Conservation (phyloP, 2,888 invertebrate species). For the Baccha elongata region DNA sequence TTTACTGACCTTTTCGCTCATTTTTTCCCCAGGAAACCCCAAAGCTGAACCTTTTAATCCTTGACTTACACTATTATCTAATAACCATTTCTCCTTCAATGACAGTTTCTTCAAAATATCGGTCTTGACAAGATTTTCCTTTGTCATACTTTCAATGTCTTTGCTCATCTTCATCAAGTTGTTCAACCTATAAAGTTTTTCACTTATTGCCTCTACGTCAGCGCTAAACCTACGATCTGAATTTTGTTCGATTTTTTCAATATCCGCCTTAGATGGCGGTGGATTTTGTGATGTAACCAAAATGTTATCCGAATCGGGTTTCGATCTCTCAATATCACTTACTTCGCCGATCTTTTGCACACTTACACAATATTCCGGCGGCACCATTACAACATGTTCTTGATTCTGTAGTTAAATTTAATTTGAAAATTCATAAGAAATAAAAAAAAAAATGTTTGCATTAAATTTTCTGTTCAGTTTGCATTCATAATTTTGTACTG, state of each 20-base stretch:
- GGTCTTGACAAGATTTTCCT: slow-evolving; percentile 81
- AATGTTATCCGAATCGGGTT: slow-evolving; percentile 35
- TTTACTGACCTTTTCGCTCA: background rate
- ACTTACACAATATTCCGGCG: slow-evolving; percentile 40
- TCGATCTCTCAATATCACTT: slow-evolving; percentile 53
- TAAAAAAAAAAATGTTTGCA: slow-evolving; percentile 75
- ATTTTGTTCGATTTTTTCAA: slow-evolving; percentile 80
- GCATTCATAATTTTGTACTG: background rate
- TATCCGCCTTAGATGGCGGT: slow-evolving; percentile 76
- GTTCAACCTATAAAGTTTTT: slow-evolving; percentile 81
- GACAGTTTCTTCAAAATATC: slow-evolving; percentile 81
- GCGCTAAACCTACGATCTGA: slow-evolving; percentile 78
- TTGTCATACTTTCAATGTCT: slow-evolving; percentile 80
- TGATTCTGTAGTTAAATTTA: slow-evolving; percentile 40
- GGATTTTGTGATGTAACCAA: slow-evolving; percentile 44
- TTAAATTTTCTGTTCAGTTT: slow-evolving; percentile 22
- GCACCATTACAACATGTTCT: slow-evolving; percentile 55
- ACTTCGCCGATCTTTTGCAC: slow-evolving; percentile 65
- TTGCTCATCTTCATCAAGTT: slow-evolving; percentile 82
- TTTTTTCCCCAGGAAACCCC: slow-evolving; percentile 40
- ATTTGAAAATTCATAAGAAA: slow-evolving; percentile 52
- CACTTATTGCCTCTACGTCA: slow-evolving; percentile 81
- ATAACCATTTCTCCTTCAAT: slow-evolving; percentile 82
- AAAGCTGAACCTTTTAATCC: background rate
- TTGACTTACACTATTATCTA: slow-evolving; percentile 76